These are phyloP conservation scores for Percopsis omiscomaycus DNA, from an alignment of 2,797 vertebrate genomes.

Conservation along the genomic window DNA sequence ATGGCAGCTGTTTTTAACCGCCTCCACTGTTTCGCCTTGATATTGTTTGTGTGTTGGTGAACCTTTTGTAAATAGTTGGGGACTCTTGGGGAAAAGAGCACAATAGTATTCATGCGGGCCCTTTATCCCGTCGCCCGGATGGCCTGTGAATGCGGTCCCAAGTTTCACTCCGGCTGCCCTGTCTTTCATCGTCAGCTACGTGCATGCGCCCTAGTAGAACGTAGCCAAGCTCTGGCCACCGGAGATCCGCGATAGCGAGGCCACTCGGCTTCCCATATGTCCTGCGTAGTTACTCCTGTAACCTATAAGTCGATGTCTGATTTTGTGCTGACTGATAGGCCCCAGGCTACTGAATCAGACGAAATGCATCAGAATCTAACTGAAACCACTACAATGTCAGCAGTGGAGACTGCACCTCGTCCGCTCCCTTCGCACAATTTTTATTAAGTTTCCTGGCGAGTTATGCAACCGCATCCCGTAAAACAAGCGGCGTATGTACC, in stretches of 20 bases:
- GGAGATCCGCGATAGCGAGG: constrained; percentile 86
- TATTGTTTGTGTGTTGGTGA: constrained; percentile 65
- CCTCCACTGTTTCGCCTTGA: constrained; percentile 69
- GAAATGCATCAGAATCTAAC: constrained; percentile 23
- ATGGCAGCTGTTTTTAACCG: constrained; percentile 75
- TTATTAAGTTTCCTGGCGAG: constrained; percentile 71
- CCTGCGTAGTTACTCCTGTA: constrained; percentile 79
- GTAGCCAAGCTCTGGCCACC: constrained; percentile 82
- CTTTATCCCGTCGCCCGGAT: constrained; percentile 64
- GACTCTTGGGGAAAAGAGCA: constrained; percentile 70
- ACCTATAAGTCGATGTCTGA: constrained; percentile 42
- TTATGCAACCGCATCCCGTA: constrained; percentile 73
- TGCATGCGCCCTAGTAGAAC: constrained; percentile 83
- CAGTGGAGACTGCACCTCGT: constrained; percentile 35
- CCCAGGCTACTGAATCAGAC: constrained; percentile 20
- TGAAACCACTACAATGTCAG: constrained; percentile 41
- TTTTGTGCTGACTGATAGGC: constrained; percentile 24
- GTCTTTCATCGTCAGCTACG: constrained; percentile 80
- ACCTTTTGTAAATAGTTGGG: constrained; percentile 78
- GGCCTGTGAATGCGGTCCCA: constrained; percentile 88
- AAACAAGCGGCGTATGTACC: constrained; percentile 59
- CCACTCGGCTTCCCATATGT: constrained; percentile 75
- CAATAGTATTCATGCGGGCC: constrained; percentile 70
- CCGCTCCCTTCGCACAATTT: constrained; percentile 56
- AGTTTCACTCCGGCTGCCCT: constrained; percentile 81